These are phyloP conservation scores for Euwallacea fornicatus DNA, from an alignment of 1,140 invertebrate genomes.

Conservation along the genomic window DNA sequence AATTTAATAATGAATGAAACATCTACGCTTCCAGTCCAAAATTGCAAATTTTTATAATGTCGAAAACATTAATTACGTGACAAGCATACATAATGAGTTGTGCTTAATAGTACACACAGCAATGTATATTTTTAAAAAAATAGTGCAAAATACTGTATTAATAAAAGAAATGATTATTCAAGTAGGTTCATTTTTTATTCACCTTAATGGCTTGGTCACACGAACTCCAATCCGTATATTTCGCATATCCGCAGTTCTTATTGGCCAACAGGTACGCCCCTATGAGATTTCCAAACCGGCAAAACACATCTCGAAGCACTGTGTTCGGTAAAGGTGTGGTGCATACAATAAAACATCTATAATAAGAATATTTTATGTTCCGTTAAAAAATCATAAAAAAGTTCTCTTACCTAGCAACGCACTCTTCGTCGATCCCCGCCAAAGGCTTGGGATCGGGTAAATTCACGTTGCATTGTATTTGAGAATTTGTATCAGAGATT, in stretches of 20 bases:
- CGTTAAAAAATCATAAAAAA: not conserved
- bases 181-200: constrained; percentile 29
- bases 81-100: too few relatives aligned
- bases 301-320: constrained; percentile 86
- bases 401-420: constrained; percentile 60
- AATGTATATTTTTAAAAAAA: too few relatives aligned
- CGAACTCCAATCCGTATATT: constrained; percentile 77
- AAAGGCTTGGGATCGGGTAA: constrained; percentile 74
- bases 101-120: too few relatives aligned
- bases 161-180: not conserved
- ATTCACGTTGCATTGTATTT: constrained; percentile 60
- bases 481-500: constrained; percentile 5
- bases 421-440: constrained; percentile 70
- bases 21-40: too few relatives aligned
- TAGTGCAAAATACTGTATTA: not conserved
- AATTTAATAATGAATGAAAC: too few relatives aligned
- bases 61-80: too few relatives aligned
- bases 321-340: constrained; percentile 78
- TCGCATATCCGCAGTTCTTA: constrained; percentile 90
- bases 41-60: too few relatives aligned
- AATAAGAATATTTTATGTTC: constrained; percentile 29
- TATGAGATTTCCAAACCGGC: constrained; percentile 90
- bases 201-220: constrained; percentile 79
- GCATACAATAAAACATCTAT: constrained; percentile 74
- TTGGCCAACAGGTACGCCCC: constrained; percentile 87